phyloP scores from a whole-genome alignment of 2,888 invertebrate genomes.

The Colostygia pectinataria region DNA sequence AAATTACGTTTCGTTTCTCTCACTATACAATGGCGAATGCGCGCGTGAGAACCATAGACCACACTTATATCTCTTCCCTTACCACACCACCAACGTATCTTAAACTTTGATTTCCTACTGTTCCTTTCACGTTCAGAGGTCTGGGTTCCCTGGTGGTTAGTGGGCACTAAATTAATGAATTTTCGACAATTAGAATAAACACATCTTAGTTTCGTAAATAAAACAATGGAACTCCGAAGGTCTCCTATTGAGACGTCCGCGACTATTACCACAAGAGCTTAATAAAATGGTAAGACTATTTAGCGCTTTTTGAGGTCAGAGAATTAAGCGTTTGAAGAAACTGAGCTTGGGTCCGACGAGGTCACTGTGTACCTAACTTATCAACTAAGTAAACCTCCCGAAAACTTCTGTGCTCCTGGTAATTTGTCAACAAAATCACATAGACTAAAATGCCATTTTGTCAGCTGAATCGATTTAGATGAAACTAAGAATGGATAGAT shows the following conservation, averaged over 20 bases:
- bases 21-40: constrained; percentile 52
- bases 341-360: background rate
- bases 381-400: background rate
- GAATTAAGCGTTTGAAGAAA: constrained; percentile 11
- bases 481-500: too few species aligned
- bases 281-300: constrained; percentile 17
- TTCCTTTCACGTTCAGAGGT: constrained; percentile 15
- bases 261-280: constrained; percentile 30
- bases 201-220: constrained; percentile 51
- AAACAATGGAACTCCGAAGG: constrained; percentile 57
- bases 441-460: too few species aligned
- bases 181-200: constrained; percentile 60
- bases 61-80: constrained; percentile 62
- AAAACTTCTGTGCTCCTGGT: too few species aligned
- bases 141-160: constrained; percentile 22
- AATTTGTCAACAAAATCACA: too few species aligned
- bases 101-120: constrained; percentile 35
- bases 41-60: constrained; percentile 59
- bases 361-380: background rate
- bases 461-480: too few species aligned
- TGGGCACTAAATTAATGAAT: constrained; percentile 64
- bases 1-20: constrained; percentile 42
- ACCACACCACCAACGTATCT: constrained; percentile 45
- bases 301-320: constrained; percentile 23
- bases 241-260: constrained; percentile 51